Evolutionary conservation across 1,140 invertebrate genomes (phyloP), one percentile per base, ranked within the genome.

Genomic region (Melanaphis sacchari): DNA sequence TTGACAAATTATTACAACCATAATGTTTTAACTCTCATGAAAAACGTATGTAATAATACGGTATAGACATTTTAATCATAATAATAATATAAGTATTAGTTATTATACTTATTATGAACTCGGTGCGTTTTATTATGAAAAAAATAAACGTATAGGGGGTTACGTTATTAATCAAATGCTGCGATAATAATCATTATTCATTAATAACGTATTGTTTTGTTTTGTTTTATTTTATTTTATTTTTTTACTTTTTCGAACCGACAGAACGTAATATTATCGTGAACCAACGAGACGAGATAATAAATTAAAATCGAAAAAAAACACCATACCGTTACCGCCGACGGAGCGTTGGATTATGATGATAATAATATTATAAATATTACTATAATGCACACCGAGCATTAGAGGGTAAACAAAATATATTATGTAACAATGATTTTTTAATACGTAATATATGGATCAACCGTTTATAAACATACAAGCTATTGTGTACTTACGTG

Each of bases 361-460:
- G 31, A 76, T 76, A 76, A 76, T 76, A 76, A n/a, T 76, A n/a
- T 76, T 66, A 66, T 66, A 66, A 59, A 66, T 66, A 66, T 66
- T 66, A 66, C 31, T 76, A 76, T n/a, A 76, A n/a, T 36, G 31
- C 59, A n/a, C 31, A 76, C 59, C n/a, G 59, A 76, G 15, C 3
- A 76, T 76, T 76, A 76, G 31, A 21, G 59, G 31, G 11, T 76
- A 18, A n/a, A 76, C 59, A 76, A 18, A 18, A 76, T 18, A 54
- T 26, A n/a, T 18, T 46, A 18, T 76, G 31, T n/a, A n/a, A 76
- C 59, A 76, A 76, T n/a, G 36, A n/a, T 76, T 15, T 76, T 76
- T 76, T 76, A 76, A 76, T n/a, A n/a, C n/a, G n/a, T n/a, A n/a
- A 76, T n/a, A 76, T n/a, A 76, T n/a, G 31, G 59, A 76, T 76